These are phyloP conservation scores for Pandion haliaetus DNA, from an alignment of 2,113 vertebrate species.

Conservation along the genomic window DNA sequence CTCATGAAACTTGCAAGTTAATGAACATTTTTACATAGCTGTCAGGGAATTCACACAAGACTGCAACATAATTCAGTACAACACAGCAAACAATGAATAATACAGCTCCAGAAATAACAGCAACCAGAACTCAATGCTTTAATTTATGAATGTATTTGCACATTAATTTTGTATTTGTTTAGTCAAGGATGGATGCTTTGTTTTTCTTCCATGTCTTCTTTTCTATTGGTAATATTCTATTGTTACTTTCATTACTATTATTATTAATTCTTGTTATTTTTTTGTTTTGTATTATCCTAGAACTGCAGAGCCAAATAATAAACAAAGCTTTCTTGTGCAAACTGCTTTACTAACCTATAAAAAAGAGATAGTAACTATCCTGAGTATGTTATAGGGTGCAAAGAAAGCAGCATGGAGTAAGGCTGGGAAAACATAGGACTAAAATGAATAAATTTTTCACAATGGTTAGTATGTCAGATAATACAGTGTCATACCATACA, in stretches of 20 bases:
- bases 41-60: background rate
- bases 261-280: background rate
- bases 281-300: background rate
- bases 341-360: background rate
- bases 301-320: background rate
- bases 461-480: background rate
- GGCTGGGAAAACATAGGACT: background rate
- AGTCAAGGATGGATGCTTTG: background rate
- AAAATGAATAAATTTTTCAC: background rate
- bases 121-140: background rate
- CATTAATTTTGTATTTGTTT: constrained; percentile 24
- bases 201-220: background rate
- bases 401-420: background rate
- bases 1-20: background rate
- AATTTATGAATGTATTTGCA: constrained; percentile 38
- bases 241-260: constrained; percentile 3
- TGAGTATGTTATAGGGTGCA: background rate
- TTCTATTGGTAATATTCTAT: background rate
- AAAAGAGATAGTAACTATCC: background rate
- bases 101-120: background rate
- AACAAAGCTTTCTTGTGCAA: background rate
- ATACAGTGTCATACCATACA: background rate
- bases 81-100: background rate
- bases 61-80: background rate
- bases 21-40: background rate